phyloP scores from a whole-genome alignment of 2,888 invertebrate genomes.

The Aproaerema taeniolella region DNA sequence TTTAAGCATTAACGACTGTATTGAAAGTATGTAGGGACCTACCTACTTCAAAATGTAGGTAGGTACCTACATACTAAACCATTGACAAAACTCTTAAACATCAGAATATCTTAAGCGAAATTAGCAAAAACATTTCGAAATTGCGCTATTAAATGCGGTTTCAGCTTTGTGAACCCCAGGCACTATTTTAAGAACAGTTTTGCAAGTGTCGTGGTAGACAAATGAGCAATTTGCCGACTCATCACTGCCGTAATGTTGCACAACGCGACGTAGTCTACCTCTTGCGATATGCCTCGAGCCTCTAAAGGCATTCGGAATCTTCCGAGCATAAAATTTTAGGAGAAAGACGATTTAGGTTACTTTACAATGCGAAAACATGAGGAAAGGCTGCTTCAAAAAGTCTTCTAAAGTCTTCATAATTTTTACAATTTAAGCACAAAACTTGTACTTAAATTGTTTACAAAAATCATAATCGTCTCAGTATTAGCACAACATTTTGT shows the following conservation, averaged over 20 bases:
- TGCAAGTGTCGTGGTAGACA: constrained; percentile 55
- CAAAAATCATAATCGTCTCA: no score
- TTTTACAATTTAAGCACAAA: no score
- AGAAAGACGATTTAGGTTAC: neutral
- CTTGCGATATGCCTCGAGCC: constrained; percentile 42
- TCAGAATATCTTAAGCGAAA: neutral
- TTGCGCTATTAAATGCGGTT: constrained; percentile 4
- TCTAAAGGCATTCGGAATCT: constrained; percentile 37
- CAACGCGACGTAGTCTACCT: constrained; percentile 42
- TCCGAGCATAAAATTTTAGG: constrained; percentile 5
- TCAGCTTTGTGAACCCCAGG: constrained; percentile 11
- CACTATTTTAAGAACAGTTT: constrained; percentile 30
- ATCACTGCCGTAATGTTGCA: constrained; percentile 58
- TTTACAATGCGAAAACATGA: constrained; percentile 17
- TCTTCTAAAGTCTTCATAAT: no score
- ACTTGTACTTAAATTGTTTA: no score
- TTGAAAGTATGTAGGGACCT: no score
- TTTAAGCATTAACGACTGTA: no score
- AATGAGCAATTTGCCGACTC: constrained; percentile 65
- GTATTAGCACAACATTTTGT: no score
- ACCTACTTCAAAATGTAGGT: no score
- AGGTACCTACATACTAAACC: no score
- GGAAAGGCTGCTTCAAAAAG: no score
- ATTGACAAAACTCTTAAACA: no score
- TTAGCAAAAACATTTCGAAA: constrained; percentile 9